Conservation (phyloP, 2,797 vertebrate genomes). For the Oceanodroma leucorhoa region DNA sequence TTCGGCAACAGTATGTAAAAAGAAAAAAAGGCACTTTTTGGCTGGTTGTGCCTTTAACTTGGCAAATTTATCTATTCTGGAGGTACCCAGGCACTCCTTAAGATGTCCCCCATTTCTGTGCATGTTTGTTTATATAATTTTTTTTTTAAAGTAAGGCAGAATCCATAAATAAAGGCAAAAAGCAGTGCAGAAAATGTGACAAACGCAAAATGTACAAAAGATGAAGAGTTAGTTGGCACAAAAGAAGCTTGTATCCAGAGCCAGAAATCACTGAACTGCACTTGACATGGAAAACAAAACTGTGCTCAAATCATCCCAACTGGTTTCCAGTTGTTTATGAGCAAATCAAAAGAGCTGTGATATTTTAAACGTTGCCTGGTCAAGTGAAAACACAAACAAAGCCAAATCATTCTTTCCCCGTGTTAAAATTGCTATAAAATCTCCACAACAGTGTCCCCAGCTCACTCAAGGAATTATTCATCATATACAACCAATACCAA, state of each 20-base stretch:
- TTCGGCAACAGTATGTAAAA: conserved; percentile 42
- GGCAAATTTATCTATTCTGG: conserved; percentile 66
- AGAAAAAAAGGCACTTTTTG: conserved; percentile 75
- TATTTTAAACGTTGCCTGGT: conserved; percentile 45
- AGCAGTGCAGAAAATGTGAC: conserved; percentile 53
- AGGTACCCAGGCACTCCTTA: conserved; percentile 67
- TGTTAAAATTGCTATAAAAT: conserved; percentile 41
- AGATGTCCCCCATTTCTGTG: conserved; percentile 66
- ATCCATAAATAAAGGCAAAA: conserved; percentile 71
- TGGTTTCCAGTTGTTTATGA: conserved; percentile 54
- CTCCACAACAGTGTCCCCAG: conserved; percentile 47
- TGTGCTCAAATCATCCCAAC: conserved; percentile 4
- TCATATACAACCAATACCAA: conserved; percentile 64
- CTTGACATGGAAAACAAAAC: conserved; percentile 36
- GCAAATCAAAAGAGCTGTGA: conserved; percentile 41
- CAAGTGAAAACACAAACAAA: conserved; percentile 57
- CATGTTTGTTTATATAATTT: conserved; percentile 20
- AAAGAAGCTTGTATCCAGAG: conserved; percentile 50
- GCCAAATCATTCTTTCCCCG: conserved; percentile 47
- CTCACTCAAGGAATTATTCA: conserved; percentile 48
- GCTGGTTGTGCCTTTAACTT: conserved; percentile 72
- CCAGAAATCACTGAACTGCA: conserved; percentile 54
- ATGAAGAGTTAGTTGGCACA: conserved; percentile 70
- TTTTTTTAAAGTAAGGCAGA: conserved; percentile 77
- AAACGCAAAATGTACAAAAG: conserved; percentile 52